Conservation (phyloP, 2,113 vertebrate genomes). For the Microtus ochrogaster region DNA sequence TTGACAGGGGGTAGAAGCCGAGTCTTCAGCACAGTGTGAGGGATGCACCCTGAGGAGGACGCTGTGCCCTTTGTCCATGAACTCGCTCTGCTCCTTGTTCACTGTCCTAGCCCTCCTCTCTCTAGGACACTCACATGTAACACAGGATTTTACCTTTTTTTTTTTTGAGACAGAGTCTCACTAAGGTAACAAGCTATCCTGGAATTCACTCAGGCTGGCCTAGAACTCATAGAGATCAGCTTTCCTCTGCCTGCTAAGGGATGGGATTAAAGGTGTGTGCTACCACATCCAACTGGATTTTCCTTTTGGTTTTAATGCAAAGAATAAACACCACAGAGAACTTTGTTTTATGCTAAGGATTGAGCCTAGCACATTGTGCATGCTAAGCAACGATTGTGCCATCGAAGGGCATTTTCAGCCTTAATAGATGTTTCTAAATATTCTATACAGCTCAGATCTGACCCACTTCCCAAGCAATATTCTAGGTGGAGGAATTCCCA, state of each 20-base stretch:
- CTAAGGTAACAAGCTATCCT: not conserved
- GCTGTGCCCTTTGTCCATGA: not conserved
- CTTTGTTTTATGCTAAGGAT: not conserved
- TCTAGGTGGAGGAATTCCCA: not conserved
- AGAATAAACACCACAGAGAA: not conserved
- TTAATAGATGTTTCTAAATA: not conserved
- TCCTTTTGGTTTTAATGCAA: slow-evolving; percentile 22
- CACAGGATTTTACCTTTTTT: not conserved
- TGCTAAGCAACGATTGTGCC: not conserved
- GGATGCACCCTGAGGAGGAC: not conserved
- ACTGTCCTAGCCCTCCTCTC: too few species aligned
- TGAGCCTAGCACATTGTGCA: not conserved
- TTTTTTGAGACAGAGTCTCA: not conserved
- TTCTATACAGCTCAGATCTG: not conserved
- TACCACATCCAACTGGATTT: too few species aligned
- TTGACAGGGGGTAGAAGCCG: not conserved
- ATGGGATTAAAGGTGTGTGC: too few species aligned
- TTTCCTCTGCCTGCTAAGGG: too few species aligned
- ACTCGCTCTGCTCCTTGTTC: not conserved
- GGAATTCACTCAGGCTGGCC: not conserved
- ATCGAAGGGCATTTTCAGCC: too few species aligned
- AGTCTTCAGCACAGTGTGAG: too few species aligned
- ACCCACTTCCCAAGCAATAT: not conserved
- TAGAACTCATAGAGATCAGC: too few species aligned
- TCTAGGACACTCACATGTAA: not conserved